phyloP scores from a whole-genome alignment of 2,888 invertebrate genomes.

The Nineta flava region DNA sequence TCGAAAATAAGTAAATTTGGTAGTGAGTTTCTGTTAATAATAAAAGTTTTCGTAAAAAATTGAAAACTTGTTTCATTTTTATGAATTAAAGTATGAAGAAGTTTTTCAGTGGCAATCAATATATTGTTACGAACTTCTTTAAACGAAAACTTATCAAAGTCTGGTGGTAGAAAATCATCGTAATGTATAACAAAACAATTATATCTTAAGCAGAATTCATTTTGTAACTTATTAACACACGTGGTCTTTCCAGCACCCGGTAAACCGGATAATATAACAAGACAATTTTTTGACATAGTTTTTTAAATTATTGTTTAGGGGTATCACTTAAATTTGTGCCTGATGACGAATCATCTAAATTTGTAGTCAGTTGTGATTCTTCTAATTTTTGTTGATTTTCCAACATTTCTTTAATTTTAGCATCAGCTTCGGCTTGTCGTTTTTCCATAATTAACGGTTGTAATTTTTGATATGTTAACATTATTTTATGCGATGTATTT shows the following conservation, averaged over 20 bases:
- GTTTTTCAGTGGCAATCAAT: neutral
- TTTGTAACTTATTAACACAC: neutral
- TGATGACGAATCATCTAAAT: neutral
- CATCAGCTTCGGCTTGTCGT: conserved; percentile 3
- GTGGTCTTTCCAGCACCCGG: neutral
- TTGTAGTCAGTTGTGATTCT: neutral
- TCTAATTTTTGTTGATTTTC: neutral
- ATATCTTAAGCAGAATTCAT: neutral
- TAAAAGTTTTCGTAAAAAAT: neutral
- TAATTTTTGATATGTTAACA: conserved; percentile 5
- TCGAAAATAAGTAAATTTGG: conserved; percentile 4
- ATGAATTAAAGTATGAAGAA: neutral
- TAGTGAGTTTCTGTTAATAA: neutral
- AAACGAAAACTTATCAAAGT: neutral
- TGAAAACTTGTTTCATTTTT: no score
- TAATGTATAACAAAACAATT: neutral
- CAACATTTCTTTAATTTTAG: neutral
- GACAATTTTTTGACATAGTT: neutral
- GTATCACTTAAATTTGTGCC: neutral
- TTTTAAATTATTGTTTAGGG: neutral
- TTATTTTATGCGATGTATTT: conserved; percentile 2
- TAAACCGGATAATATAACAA: neutral
- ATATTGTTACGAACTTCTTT: neutral
- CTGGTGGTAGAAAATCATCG: neutral
- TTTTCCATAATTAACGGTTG: conserved; percentile 3